Evolutionary conservation across 2,888 invertebrate genomes (phyloP).

Genomic region (Stratiomys singularior): DNA sequence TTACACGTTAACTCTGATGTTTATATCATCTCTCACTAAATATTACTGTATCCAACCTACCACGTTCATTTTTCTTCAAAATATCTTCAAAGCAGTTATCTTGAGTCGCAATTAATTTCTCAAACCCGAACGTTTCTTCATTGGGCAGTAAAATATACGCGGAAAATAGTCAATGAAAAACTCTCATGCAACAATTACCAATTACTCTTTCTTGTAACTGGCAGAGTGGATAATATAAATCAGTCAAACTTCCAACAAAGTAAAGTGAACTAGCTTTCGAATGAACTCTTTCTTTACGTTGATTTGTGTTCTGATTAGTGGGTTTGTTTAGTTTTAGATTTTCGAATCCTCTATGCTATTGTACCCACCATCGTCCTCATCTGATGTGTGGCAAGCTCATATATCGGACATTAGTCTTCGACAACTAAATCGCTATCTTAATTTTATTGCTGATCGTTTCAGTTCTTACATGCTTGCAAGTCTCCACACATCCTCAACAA

Average conservation of each 20-base stretch:
- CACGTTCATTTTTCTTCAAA: not conserved
- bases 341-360: not conserved
- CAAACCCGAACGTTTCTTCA: not conserved
- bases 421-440: slow-evolving; percentile 6
- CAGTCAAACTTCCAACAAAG: slow-evolving; percentile 18
- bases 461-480: not conserved
- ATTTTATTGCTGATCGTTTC: not conserved
- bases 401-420: slow-evolving; percentile 42
- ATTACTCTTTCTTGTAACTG: slow-evolving; percentile 12
- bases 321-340: not conserved
- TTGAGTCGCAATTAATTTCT: not conserved
- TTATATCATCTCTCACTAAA: slow-evolving; percentile 1
- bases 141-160: not conserved
- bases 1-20: not conserved
- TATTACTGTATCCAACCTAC: not conserved
- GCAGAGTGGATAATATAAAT: slow-evolving; percentile 20
- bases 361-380: not conserved
- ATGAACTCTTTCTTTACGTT: not conserved
- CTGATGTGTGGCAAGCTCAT: not conserved
- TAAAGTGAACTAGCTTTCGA: not conserved
- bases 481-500: not conserved
- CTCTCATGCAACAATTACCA: slow-evolving; percentile 23
- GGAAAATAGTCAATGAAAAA: not conserved
- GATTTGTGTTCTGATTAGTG: not conserved
- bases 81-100: not conserved